A percentile compares a stretch with the other conserved stretches of the same genome.
phyloP scores from a whole-genome alignment of 1,140 invertebrate species.

The Drosophila carrolli region DNA sequence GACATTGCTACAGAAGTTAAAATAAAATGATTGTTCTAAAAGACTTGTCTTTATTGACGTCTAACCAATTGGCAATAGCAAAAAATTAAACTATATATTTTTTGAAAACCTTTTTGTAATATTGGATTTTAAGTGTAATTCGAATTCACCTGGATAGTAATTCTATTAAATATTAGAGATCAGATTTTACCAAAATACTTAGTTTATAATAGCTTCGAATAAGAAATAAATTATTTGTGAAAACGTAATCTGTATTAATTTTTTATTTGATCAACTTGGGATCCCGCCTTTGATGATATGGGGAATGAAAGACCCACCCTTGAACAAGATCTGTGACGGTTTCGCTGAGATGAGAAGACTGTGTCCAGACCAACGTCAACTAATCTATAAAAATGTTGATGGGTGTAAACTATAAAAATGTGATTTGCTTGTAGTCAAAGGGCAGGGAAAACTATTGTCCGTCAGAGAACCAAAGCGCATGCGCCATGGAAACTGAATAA shows the following conservation, averaged over 20 bases:
- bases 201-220: not conserved
- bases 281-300: slow-evolving; percentile 47
- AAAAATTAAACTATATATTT: too few relatives aligned
- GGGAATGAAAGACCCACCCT: not conserved
- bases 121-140: not conserved
- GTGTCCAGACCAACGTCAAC: slow-evolving; percentile 5
- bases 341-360: not conserved
- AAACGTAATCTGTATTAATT: not conserved
- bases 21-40: too few relatives aligned
- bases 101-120: too few relatives aligned
- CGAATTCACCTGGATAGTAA: too few relatives aligned
- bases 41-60: too few relatives aligned
- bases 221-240: not conserved
- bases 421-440: slow-evolving; percentile 30
- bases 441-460: slow-evolving; percentile 25
- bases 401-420: slow-evolving; percentile 58
- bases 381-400: slow-evolving; percentile 43
- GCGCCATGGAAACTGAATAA: slow-evolving; percentile 49
- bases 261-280: slow-evolving; percentile 15
- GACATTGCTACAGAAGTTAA: too few relatives aligned
- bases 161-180: too few relatives aligned
- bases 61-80: too few relatives aligned
- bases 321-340: slow-evolving; percentile 21
- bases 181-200: too few relatives aligned
- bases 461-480: slow-evolving; percentile 62